Evolutionary conservation across 2,113 vertebrate species (phyloP).

Genomic region (Tylochromis polylepis): DNA sequence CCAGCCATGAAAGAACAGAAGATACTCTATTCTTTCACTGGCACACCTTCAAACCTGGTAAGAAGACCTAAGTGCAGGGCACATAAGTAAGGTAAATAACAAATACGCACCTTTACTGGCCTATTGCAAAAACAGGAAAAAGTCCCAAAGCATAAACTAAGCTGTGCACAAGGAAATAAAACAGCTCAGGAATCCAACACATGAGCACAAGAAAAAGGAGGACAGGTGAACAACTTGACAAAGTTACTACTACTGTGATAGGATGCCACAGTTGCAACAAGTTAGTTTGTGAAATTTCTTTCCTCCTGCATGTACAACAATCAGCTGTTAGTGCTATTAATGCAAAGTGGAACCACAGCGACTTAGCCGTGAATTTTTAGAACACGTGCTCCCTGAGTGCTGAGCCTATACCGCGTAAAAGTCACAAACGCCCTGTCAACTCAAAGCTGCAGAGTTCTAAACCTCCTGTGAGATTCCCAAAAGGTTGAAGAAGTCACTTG

Average conservation of each 20-base stretch:
- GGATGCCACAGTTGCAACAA: background rate
- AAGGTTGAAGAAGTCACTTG: background rate
- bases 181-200: background rate
- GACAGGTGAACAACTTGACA: background rate
- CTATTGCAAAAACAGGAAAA: background rate
- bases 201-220: background rate
- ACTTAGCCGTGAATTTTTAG: background rate
- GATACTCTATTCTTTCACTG: accelerated
- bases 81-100: background rate
- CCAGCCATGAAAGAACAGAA: background rate
- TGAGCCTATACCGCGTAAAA: background rate
- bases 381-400: background rate
- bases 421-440: background rate
- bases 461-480: background rate
- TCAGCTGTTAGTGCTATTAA: background rate
- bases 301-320: background rate
- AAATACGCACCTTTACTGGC: background rate
- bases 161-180: background rate
- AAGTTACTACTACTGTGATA: background rate
- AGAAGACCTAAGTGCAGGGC: background rate
- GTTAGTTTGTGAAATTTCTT: background rate
- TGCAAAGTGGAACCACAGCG: background rate
- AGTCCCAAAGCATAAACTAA: background rate
- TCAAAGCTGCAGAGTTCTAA: background rate
- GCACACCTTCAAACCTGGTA: background rate